Conservation (phyloP, 2,113 vertebrate species). For the Oxyura jamaicensis region DNA sequence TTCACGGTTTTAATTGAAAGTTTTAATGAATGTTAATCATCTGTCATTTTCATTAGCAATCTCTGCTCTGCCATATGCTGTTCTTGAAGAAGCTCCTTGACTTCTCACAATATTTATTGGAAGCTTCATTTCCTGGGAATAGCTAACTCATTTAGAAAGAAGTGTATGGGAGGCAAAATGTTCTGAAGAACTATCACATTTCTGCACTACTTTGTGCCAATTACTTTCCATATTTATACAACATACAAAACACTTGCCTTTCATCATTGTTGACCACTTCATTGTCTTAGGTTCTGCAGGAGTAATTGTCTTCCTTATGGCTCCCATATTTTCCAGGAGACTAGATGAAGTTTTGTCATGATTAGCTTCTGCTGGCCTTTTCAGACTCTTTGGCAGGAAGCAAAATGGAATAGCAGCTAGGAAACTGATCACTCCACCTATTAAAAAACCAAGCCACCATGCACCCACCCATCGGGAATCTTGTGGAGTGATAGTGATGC, state of each 20-base stretch:
- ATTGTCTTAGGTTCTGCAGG: neutral
- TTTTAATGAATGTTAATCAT: conserved; percentile 82
- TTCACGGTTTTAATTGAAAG: conserved; percentile 81
- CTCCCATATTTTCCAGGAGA: neutral
- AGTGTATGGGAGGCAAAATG: neutral
- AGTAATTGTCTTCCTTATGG: neutral
- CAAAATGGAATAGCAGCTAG: conserved; percentile 88
- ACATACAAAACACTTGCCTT: conserved; percentile 58
- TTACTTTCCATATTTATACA: neutral
- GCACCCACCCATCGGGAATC: conserved; percentile 95
- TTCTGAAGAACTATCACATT: neutral
- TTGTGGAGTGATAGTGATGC: conserved; percentile 84
- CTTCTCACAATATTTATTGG: neutral
- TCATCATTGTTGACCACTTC: neutral
- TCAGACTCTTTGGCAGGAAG: conserved; percentile 84
- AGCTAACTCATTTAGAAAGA: neutral
- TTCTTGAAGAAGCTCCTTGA: neutral
- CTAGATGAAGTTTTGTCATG: neutral
- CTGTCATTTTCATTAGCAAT: conserved; percentile 77
- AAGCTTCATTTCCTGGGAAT: neutral
- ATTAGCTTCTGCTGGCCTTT: conserved; percentile 49
- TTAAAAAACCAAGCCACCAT: conserved; percentile 92
- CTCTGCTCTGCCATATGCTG: conserved; percentile 76
- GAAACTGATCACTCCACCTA: conserved; percentile 73
- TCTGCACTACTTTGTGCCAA: rapidly evolving